A percentile compares a stretch with the other conserved stretches of the same genome.
Conservation (phyloP, 1,140 invertebrate genomes). For the Apis florea region DNA sequence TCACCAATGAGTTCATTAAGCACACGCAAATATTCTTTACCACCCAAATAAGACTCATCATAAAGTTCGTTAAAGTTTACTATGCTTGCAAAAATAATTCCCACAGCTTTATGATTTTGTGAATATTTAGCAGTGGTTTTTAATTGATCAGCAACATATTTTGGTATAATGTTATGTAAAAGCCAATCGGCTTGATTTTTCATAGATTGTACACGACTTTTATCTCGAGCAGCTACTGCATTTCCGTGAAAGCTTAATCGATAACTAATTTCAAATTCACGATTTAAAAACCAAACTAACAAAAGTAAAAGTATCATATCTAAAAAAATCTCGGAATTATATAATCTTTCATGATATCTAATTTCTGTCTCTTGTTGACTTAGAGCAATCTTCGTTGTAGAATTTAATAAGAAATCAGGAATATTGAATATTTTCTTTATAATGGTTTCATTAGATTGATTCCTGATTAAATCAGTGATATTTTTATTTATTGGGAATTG, state of each 20-base stretch:
- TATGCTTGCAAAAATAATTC: constrained; percentile 96
- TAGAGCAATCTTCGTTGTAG: background rate
- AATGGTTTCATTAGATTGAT: background rate
- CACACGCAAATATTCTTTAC: constrained; percentile 95
- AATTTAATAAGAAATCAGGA: background rate
- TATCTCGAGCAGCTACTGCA: constrained; percentile 92
- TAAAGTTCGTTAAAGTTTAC: constrained; percentile 98
- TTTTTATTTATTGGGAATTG: background rate
- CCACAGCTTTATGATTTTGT: constrained; percentile 95
- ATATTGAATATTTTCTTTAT: background rate
- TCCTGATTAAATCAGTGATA: background rate
- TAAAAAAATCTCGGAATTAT: constrained; percentile 89
- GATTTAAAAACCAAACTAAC: constrained; percentile 94
- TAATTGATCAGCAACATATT: constrained; percentile 95
- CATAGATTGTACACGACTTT: constrained; percentile 90
- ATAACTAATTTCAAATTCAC: constrained; percentile 97
- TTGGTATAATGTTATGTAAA: constrained; percentile 97
- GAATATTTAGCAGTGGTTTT: constrained; percentile 97
- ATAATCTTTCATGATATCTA: constrained; percentile 78
- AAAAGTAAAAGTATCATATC: constrained; percentile 90
- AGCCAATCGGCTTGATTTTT: constrained; percentile 98
- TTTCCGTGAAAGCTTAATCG: constrained; percentile 96
- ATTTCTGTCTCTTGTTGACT: constrained; percentile 24
- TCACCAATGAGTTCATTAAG: constrained; percentile 97
- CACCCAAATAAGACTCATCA: constrained; percentile 95